A percentile compares a stretch with the other conserved stretches of the same genome.
Evolutionary conservation across 2,113 vertebrate genomes (phyloP).

Genomic region (Oreochromis niloticus): DNA sequence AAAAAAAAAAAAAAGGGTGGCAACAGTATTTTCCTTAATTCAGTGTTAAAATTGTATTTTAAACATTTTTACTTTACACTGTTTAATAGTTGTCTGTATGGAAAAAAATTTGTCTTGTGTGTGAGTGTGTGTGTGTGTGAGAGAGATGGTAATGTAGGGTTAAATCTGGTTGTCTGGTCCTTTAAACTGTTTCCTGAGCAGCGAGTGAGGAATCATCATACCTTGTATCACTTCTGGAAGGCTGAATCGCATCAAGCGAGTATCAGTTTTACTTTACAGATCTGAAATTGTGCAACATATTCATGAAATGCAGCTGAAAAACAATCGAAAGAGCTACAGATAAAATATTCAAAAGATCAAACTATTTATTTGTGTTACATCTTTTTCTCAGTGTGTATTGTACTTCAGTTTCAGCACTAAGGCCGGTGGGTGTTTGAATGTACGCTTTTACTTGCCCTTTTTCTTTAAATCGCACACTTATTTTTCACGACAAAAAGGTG

Average conservation of each 20-base stretch:
- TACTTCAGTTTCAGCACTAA: conserved; percentile 46
- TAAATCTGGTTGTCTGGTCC: conserved; percentile 11
- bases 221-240: neutral
- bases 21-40: conserved; percentile 49
- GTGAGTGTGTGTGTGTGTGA: neutral
- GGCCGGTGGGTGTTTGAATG: conserved; percentile 46
- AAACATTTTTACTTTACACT: conserved; percentile 54
- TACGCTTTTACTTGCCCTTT: conserved; percentile 26
- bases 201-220: neutral
- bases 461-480: neutral
- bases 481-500: conserved; percentile 4
- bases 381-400: conserved; percentile 24
- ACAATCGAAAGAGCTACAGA: conserved; percentile 9
- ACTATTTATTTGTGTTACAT: conserved; percentile 63
- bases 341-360: conserved; percentile 2
- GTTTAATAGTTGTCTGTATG: conserved; percentile 44
- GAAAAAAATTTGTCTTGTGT: neutral
- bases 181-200: conserved; percentile 9
- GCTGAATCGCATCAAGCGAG: neutral
- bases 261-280: neutral
- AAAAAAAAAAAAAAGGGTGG: neutral
- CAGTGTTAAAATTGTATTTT: conserved; percentile 74
- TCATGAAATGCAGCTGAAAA: neutral
- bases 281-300: neutral
- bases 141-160: conserved; percentile 20